Percentiles rank a stretch among this genome's conserved stretches.
Conservation (phyloP, 2,797 vertebrate species). For the Myotis myotis region DNA sequence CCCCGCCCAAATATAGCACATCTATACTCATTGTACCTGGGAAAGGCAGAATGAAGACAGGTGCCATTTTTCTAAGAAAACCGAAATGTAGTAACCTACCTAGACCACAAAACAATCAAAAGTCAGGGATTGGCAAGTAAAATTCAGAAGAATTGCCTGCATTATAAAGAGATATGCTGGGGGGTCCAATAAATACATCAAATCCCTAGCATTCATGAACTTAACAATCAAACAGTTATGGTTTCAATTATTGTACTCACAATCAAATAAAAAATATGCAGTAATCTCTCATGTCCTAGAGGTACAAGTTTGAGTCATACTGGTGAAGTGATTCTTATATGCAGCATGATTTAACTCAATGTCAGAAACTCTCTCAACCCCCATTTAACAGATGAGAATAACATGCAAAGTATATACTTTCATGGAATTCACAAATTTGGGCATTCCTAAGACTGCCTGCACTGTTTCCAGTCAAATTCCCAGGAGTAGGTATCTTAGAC, state of each 20-base stretch:
- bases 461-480: neutral
- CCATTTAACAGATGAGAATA: neutral
- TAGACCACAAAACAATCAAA: neutral
- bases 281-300: neutral
- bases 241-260: neutral
- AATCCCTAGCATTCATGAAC: neutral
- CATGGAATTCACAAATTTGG: neutral
- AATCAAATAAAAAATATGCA: neutral
- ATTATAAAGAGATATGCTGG: neutral
- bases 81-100: neutral
- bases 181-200: neutral
- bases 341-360: neutral
- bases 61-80: conserved; percentile 13
- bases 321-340: neutral
- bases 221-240: neutral
- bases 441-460: neutral
- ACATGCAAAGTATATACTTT: neutral
- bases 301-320: neutral
- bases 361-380: neutral
- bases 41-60: neutral
- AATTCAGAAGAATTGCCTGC: neutral
- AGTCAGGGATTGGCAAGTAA: neutral
- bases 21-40: neutral
- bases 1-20: neutral
- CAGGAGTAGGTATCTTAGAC: neutral